A percentile compares a stretch with the other conserved stretches of the same genome.
phyloP scores from a whole-genome alignment of 2,888 invertebrate genomes.

The Nemotelus nigrinus region DNA sequence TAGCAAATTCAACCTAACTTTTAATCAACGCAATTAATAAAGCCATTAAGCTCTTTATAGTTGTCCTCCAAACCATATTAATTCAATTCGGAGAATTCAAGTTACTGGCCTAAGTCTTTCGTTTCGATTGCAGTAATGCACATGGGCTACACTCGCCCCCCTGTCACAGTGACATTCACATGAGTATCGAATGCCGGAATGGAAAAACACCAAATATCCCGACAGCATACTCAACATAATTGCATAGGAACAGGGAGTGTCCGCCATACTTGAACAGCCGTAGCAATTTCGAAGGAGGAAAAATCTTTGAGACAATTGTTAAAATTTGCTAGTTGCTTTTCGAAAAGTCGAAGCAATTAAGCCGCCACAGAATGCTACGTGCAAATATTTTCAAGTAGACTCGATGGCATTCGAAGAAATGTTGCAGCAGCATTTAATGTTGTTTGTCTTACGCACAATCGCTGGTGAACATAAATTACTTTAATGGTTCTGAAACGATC shows the following conservation, averaged over 20 bases:
- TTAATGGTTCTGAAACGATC: conserved; percentile 8
- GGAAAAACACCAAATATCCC: too few species aligned
- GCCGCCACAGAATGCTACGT: conserved; percentile 25
- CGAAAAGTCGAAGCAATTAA: conserved; percentile 15
- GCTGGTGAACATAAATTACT: conserved; percentile 6
- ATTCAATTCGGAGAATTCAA: background rate
- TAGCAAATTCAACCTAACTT: too few species aligned
- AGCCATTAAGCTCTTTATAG: too few species aligned
- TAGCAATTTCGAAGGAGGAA: background rate
- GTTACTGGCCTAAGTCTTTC: conserved; percentile 33
- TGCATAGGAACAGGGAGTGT: conserved; percentile 17
- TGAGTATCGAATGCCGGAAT: too few species aligned
- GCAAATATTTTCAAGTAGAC: conserved; percentile 25
- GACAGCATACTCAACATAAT: conserved; percentile 3
- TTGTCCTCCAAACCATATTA: too few species aligned
- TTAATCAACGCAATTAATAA: too few species aligned
- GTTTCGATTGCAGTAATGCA: background rate
- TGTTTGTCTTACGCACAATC: background rate
- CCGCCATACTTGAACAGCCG: background rate
- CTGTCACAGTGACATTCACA: too few species aligned
- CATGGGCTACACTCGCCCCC: too few species aligned
- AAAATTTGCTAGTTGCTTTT: conserved; percentile 9
- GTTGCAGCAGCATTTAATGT: background rate
- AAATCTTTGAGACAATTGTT: background rate
- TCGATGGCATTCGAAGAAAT: background rate